phyloP scores from a whole-genome alignment of 2,888 invertebrate species.

The Acanthosoma haemorrhoidale region DNA sequence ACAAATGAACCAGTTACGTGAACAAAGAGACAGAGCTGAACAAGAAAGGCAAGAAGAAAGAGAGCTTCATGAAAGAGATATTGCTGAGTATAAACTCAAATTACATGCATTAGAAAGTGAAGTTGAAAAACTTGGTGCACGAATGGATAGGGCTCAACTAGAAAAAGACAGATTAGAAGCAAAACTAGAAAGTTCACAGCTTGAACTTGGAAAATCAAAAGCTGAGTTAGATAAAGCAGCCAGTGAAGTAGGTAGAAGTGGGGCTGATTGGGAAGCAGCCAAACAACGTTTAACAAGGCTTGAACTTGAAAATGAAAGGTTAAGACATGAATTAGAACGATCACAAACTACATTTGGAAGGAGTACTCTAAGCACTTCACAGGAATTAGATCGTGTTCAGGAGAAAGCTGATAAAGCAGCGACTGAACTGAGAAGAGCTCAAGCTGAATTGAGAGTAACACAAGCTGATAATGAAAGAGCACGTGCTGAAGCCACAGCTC shows the following conservation, averaged over 20 bases:
- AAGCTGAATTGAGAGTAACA: slow-evolving; percentile 84
- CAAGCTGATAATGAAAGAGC: slow-evolving; percentile 87
- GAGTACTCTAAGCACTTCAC: slow-evolving; percentile 72
- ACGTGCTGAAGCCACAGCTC: slow-evolving; percentile 70
- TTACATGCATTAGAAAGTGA: slow-evolving; percentile 85
- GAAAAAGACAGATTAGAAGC: slow-evolving; percentile 88
- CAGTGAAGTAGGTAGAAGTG: slow-evolving; percentile 81
- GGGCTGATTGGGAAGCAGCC: slow-evolving; percentile 82
- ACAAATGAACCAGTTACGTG: slow-evolving; percentile 88
- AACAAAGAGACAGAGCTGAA: slow-evolving; percentile 91
- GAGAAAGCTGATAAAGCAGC: slow-evolving; percentile 81
- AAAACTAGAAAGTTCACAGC: slow-evolving; percentile 86
- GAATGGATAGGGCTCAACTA: slow-evolving; percentile 80
- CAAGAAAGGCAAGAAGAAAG: slow-evolving; percentile 94
- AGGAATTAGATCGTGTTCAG: slow-evolving; percentile 75
- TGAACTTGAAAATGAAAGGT: slow-evolving; percentile 84
- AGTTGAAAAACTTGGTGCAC: slow-evolving; percentile 79
- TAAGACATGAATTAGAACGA: slow-evolving; percentile 77
- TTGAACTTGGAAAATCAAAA: slow-evolving; percentile 88
- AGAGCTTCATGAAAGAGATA: slow-evolving; percentile 72
- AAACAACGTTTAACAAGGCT: slow-evolving; percentile 75
- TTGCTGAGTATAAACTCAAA: slow-evolving; percentile 93
- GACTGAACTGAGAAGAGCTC: slow-evolving; percentile 77
- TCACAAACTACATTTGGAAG: slow-evolving; percentile 79
- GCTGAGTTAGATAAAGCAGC: slow-evolving; percentile 89